Conservation (phyloP, 2,113 vertebrate species). For the Siniperca chuatsi region DNA sequence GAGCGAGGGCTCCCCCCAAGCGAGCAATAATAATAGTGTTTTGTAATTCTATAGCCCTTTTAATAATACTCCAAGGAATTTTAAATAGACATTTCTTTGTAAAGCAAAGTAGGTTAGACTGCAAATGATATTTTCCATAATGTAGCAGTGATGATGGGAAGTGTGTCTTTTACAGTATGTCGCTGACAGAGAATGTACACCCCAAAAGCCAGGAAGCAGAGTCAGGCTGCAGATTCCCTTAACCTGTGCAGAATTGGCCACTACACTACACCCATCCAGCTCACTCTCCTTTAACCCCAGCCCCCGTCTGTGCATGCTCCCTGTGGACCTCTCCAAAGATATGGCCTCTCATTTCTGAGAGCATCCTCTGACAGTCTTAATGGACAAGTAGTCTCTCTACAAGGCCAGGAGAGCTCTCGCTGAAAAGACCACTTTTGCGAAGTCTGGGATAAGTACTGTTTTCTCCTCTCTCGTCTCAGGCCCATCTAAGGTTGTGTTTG, state of each 20-base stretch:
- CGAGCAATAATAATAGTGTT: conserved; percentile 79
- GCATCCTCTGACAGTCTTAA: conserved; percentile 79
- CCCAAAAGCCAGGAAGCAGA: neutral
- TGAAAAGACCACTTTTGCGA: conserved; percentile 73
- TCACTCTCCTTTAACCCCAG: conserved; percentile 44
- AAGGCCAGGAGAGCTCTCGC: conserved; percentile 61
- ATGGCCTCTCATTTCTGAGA: conserved; percentile 69
- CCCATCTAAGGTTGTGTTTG: conserved; percentile 58
- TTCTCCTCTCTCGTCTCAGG: conserved; percentile 29
- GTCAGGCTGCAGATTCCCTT: conserved; percentile 27
- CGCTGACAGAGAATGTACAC: neutral
- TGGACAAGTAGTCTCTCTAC: conserved; percentile 77
- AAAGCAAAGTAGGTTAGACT: conserved; percentile 76
- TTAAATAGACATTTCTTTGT: conserved; percentile 77
- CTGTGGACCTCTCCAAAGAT: conserved; percentile 63
- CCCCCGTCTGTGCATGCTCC: conserved; percentile 63
- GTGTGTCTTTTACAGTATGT: conserved; percentile 30
- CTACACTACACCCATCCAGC: conserved; percentile 31
- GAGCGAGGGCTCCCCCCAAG: conserved; percentile 80
- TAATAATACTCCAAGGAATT: conserved; percentile 80
- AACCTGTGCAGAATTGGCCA: conserved; percentile 29
- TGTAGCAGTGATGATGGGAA: conserved; percentile 30
- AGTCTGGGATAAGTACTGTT: conserved; percentile 68
- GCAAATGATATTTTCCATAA: conserved; percentile 68
- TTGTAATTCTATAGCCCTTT: conserved; percentile 82